Conservation (phyloP, 2,888 invertebrate species). For the Allolobophora icterica region DNA sequence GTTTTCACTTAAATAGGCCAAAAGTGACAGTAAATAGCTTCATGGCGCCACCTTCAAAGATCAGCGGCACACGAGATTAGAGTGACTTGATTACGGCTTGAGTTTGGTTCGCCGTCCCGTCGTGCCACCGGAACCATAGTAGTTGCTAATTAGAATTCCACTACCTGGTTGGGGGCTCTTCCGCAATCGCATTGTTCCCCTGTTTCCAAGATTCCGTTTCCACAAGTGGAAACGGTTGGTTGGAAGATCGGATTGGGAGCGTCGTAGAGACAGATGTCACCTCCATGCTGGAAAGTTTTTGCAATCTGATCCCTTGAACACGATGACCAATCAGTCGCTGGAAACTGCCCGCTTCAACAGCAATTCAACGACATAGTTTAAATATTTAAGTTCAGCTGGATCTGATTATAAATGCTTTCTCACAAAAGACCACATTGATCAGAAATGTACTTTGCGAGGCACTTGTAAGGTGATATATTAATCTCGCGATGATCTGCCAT, state of each 20-base stretch:
- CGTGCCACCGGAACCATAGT: too few species aligned
- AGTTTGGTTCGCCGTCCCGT: too few species aligned
- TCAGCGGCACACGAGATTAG: too few species aligned
- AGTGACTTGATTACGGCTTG: too few species aligned
- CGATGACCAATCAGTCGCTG: slow-evolving; percentile 89
- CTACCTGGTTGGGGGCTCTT: slow-evolving; percentile 57
- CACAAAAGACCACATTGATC: too few species aligned
- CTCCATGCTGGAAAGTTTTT: slow-evolving; percentile 88
- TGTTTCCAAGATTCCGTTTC: slow-evolving; percentile 93
- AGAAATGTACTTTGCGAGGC: too few species aligned
- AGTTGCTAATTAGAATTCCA: too few species aligned
- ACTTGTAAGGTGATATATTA: too few species aligned
- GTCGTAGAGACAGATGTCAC: slow-evolving; percentile 94
- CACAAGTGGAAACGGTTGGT: slow-evolving; percentile 74
- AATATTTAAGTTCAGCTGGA: neutral
- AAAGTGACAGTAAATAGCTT: too few species aligned
- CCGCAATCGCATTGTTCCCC: slow-evolving; percentile 97
- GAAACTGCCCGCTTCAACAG: slow-evolving; percentile 45
- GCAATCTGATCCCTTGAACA: slow-evolving; percentile 89
- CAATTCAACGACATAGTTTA: slow-evolving; percentile 49
- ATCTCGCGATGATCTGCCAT: too few species aligned
- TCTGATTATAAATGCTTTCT: neutral
- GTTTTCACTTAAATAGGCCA: too few species aligned
- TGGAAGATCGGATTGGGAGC: slow-evolving; percentile 68
- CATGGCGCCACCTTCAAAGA: too few species aligned